Evolutionary conservation across 2,888 invertebrate genomes (phyloP).

Genomic region (Cyclophora albipunctata): DNA sequence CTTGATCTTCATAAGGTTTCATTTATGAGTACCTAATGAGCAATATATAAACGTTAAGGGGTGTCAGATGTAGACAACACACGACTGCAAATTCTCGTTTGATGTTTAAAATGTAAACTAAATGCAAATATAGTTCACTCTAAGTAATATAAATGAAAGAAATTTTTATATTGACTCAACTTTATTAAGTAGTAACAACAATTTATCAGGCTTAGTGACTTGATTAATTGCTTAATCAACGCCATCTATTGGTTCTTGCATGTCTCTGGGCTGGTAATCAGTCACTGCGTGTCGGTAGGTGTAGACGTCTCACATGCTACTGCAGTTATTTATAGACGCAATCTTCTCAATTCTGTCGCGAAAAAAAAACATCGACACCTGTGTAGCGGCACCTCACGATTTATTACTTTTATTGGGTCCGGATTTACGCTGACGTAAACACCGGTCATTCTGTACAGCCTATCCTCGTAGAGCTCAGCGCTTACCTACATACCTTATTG

Average conservation of each 20-base stretch:
- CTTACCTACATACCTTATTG: neutral
- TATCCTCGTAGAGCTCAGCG: conserved; percentile 2
- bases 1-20: too few relatives aligned
- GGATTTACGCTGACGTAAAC: conserved; percentile 40
- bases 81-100: too few relatives aligned
- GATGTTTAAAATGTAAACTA: too few relatives aligned
- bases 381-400: conserved; percentile 42
- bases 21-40: too few relatives aligned
- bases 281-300: conserved; percentile 44
- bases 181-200: conserved; percentile 12
- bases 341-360: conserved; percentile 49
- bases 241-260: conserved; percentile 54
- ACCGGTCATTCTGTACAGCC: conserved; percentile 27
- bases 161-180: neutral
- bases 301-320: conserved; percentile 46
- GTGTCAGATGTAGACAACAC: too few relatives aligned
- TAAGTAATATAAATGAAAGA: neutral
- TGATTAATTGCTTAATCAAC: conserved; percentile 67
- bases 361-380: conserved; percentile 49
- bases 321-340: conserved; percentile 64
- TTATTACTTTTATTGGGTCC: conserved; percentile 53
- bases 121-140: too few relatives aligned
- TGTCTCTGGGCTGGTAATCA: conserved; percentile 54
- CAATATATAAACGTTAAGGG: too few relatives aligned
- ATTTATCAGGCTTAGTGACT: conserved; percentile 27